These are phyloP conservation scores for Prochilodus magdalenae DNA, from an alignment of 2,113 vertebrate genomes.

Conservation along the genomic window DNA sequence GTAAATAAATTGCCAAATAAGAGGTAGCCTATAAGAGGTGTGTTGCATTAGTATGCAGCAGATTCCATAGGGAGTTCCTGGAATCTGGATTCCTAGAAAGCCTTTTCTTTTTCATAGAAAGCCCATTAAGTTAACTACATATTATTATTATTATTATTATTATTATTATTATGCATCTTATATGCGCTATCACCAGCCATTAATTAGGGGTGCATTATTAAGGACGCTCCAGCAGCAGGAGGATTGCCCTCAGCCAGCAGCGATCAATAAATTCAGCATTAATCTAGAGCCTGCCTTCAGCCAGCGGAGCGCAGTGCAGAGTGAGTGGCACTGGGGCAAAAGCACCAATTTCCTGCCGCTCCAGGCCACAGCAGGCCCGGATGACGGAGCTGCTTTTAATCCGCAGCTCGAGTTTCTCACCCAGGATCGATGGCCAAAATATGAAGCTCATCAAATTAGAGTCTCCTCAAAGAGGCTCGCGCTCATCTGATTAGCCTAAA, in stretches of 20 bases:
- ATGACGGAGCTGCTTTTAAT: constrained; percentile 45
- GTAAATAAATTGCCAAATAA: too few species aligned
- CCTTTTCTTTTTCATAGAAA: too few species aligned
- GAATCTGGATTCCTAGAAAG: too few species aligned
- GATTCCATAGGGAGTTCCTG: too few species aligned
- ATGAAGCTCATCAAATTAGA: constrained; percentile 43
- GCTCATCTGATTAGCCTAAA: constrained; percentile 38
- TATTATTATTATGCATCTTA: neutral
- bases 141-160: constrained; percentile 4
- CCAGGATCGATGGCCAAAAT: constrained; percentile 47
- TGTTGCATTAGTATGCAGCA: too few species aligned
- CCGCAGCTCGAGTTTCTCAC: constrained; percentile 47
- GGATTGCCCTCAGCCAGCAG: neutral
- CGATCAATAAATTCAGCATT: constrained; percentile 41
- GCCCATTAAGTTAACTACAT: too few species aligned
- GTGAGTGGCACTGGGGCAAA: constrained; percentile 15
- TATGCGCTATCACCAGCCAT: neutral
- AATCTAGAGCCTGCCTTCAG: constrained; percentile 20
- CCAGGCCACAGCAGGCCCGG: constrained; percentile 22
- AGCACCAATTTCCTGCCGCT: constrained; percentile 22
- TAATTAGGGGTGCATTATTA: constrained; percentile 7
- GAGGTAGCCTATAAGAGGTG: too few species aligned
- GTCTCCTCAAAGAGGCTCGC: constrained; percentile 37
- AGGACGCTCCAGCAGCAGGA: neutral
- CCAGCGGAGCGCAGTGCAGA: neutral